Evolutionary conservation across 2,888 invertebrate species (phyloP).

Genomic region (Brenthis hecate): DNA sequence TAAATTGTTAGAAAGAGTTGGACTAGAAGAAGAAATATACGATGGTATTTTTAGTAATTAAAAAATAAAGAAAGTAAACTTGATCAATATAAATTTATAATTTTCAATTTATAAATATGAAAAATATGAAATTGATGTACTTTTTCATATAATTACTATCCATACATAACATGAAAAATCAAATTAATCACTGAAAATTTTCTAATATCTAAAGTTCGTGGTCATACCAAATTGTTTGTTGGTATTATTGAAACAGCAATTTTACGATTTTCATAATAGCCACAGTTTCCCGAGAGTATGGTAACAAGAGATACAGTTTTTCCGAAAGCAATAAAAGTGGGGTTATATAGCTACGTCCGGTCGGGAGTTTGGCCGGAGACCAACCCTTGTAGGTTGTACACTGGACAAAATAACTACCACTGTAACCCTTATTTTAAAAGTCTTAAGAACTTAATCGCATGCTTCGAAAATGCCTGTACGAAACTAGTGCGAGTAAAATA

Average conservation of each 20-base stretch:
- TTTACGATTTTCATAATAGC: constrained; percentile 37
- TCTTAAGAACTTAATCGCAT: constrained; percentile 17
- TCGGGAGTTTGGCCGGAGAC: constrained; percentile 68
- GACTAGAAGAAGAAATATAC: neutral
- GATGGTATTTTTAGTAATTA: too few species aligned
- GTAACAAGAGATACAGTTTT: constrained; percentile 69
- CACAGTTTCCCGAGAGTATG: constrained; percentile 46
- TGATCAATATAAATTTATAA: too few species aligned
- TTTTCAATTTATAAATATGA: too few species aligned
- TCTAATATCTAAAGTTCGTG: neutral
- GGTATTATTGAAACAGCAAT: constrained; percentile 20
- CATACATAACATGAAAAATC: neutral
- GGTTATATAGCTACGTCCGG: constrained; percentile 74
- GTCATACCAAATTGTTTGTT: neutral
- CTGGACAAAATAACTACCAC: constrained; percentile 27
- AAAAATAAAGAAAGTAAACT: too few species aligned
- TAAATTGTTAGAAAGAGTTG: neutral
- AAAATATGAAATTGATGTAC: too few species aligned
- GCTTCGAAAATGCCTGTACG: constrained; percentile 9
- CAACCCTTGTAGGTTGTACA: constrained; percentile 47
- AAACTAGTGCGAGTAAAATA: constrained; percentile 39
- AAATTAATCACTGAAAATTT: neutral
- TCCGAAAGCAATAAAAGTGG: constrained; percentile 75
- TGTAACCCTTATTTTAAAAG: constrained; percentile 27
- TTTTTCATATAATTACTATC: too few species aligned